A percentile compares a stretch with the other conserved stretches of the same genome.
phyloP scores from a whole-genome alignment of 2,888 invertebrate genomes.

The Sesamia inferens region DNA sequence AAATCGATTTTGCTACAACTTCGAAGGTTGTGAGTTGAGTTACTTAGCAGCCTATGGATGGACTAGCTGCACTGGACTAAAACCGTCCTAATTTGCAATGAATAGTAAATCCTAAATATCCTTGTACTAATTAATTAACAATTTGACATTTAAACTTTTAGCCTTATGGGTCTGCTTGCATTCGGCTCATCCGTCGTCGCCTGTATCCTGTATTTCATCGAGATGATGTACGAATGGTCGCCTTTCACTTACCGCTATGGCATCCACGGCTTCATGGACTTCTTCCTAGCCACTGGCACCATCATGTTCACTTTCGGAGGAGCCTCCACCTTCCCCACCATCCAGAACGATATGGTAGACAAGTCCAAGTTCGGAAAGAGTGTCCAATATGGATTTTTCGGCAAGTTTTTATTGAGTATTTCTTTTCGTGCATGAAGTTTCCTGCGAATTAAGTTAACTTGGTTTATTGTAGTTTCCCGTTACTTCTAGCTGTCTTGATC shows the following conservation, averaged over 20 bases:
- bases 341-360: conserved; percentile 94
- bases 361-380: conserved; percentile 91
- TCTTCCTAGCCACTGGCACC: conserved; percentile 92
- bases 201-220: conserved; percentile 91
- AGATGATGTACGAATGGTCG: conserved; percentile 89
- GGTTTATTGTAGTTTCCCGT: not conserved
- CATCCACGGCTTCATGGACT: conserved; percentile 90
- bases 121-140: not conserved
- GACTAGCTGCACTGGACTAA: not conserved
- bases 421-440: too few relatives aligned
- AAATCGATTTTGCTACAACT: not conserved
- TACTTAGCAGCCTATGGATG: not conserved
- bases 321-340: conserved; percentile 94
- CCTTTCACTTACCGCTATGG: conserved; percentile 85
- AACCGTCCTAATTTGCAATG: not conserved
- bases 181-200: conserved; percentile 91
- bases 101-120: not conserved
- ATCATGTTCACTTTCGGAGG: conserved; percentile 93
- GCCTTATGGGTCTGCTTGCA: conserved; percentile 91
- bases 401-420: conserved; percentile 77
- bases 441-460: not conserved
- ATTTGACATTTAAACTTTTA: conserved; percentile 69
- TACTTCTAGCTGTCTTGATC: conserved; percentile 86
- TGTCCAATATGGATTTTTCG: conserved; percentile 90
- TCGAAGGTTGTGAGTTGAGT: not conserved